These are phyloP conservation scores for Pangasius mekongensis DNA, from an alignment of 2,797 vertebrate genomes.

Conservation along the genomic window DNA sequence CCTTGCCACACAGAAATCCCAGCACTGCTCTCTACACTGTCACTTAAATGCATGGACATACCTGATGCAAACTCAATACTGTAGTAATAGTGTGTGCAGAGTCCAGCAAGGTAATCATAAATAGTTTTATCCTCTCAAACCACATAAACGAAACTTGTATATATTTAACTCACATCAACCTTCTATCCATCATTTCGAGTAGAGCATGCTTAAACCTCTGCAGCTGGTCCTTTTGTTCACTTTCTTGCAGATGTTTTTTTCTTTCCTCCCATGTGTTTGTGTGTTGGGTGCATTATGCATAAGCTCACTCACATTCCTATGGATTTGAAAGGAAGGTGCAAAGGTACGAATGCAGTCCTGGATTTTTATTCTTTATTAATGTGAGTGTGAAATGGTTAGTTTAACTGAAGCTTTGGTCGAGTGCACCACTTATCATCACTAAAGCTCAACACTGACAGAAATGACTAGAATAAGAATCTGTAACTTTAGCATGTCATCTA, in stretches of 20 bases:
- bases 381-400: background rate
- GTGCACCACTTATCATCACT: background rate
- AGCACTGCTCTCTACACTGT: background rate
- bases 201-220: background rate
- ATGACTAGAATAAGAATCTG: background rate
- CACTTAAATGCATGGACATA: background rate
- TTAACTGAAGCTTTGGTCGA: background rate
- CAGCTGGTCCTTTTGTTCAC: background rate
- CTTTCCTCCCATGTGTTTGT: constrained; percentile 1
- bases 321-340: background rate
- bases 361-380: background rate
- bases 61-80: background rate
- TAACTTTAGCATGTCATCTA: background rate
- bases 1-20: background rate
- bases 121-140: background rate
- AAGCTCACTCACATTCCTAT: background rate
- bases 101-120: background rate
- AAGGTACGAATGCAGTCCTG: background rate
- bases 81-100: background rate
- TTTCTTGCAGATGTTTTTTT: background rate
- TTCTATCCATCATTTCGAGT: background rate
- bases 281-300: background rate
- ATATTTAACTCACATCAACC: background rate
- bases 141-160: background rate
- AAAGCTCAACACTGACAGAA: background rate